A percentile compares a stretch with the other conserved stretches of the same genome.
These are phyloP conservation scores for Nomada ruficornis DNA, from an alignment of 2,888 invertebrate genomes.

Conservation along the genomic window DNA sequence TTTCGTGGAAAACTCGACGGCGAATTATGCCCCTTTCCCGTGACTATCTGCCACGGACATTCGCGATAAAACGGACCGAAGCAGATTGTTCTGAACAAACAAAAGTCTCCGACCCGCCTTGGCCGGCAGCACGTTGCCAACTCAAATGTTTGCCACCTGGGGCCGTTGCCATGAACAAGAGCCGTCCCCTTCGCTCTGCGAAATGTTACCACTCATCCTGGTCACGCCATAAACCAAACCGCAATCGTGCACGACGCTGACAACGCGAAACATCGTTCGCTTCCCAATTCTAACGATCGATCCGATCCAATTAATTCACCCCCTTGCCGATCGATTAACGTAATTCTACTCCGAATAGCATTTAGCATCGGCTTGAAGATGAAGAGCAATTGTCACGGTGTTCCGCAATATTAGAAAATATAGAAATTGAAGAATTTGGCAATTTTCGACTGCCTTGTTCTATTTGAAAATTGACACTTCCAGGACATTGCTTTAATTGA, in stretches of 20 bases:
- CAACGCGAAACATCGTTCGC: slow-evolving; percentile 51
- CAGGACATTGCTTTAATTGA: no score
- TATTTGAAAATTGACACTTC: no score
- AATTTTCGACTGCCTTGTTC: no score
- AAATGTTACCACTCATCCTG: slow-evolving; percentile 47
- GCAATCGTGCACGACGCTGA: slow-evolving; percentile 53
- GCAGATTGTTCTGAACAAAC: slow-evolving; percentile 66
- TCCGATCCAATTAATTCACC: slow-evolving; percentile 47
- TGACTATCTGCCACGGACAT: slow-evolving; percentile 25
- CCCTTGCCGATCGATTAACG: slow-evolving; percentile 16
- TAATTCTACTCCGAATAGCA: neutral
- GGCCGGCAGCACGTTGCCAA: slow-evolving; percentile 55
- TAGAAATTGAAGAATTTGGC: no score
- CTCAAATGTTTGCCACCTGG: slow-evolving; percentile 70
- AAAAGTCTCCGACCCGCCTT: slow-evolving; percentile 52
- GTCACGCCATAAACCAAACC: slow-evolving; percentile 47
- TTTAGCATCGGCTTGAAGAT: neutral
- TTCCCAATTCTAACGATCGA: slow-evolving; percentile 35
- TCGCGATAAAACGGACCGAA: slow-evolving; percentile 44
- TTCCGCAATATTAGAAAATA: no score
- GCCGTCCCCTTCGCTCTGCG: slow-evolving; percentile 38
- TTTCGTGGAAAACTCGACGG: slow-evolving; percentile 32
- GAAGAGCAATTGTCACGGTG: no score
- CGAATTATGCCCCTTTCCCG: slow-evolving; percentile 27
- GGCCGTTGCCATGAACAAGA: slow-evolving; percentile 36